These are phyloP conservation scores for Rhynchomys soricoides DNA, from an alignment of 2,113 vertebrate genomes.

Conservation along the genomic window DNA sequence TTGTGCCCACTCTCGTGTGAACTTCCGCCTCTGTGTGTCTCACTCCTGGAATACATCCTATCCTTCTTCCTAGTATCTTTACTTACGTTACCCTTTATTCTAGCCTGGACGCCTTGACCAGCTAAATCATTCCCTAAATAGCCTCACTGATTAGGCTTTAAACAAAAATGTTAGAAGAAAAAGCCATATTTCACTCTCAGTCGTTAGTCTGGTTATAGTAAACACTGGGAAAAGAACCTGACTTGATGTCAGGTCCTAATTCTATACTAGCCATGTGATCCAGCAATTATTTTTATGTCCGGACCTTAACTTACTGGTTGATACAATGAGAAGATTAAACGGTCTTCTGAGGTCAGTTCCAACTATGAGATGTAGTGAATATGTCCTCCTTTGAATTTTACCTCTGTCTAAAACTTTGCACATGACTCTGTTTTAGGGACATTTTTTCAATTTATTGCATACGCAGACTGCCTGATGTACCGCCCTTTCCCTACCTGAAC, in stretches of 20 bases:
- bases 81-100: neutral
- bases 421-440: neutral
- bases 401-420: neutral
- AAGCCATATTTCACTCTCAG: neutral
- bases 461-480: neutral
- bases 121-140: neutral
- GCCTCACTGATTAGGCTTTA: neutral
- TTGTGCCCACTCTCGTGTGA: neutral
- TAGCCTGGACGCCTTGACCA: neutral
- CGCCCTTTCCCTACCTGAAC: neutral
- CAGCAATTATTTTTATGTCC: neutral
- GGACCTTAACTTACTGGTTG: neutral
- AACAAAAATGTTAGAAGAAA: conserved; percentile 7
- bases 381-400: neutral
- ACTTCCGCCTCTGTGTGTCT: neutral
- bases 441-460: neutral
- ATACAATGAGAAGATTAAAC: neutral
- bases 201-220: neutral
- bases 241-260: neutral
- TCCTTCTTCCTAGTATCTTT: neutral
- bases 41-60: neutral
- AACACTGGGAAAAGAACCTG: neutral
- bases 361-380: neutral
- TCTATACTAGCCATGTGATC: neutral
- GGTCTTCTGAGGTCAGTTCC: neutral